Conservation (phyloP, 1,140 invertebrate genomes). For the Hydropsyche tenuis region DNA sequence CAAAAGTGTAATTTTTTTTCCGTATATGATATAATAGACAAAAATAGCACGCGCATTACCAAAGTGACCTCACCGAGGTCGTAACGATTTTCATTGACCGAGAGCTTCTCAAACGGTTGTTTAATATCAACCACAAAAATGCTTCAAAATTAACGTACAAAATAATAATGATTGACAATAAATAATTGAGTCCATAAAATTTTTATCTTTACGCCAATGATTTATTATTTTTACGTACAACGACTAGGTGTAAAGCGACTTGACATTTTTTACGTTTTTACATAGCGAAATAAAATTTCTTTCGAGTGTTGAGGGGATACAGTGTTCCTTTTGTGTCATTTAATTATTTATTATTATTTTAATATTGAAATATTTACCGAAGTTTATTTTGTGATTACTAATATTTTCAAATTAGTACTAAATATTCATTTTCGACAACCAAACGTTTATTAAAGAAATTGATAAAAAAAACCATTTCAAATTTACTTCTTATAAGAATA, state of each 20-base stretch:
- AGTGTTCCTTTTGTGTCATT: no score
- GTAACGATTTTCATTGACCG: slow-evolving; percentile 19
- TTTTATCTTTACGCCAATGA: slow-evolving; percentile 4
- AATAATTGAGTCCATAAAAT: background rate
- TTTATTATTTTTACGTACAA: background rate
- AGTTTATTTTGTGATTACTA: background rate
- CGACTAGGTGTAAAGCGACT: no score
- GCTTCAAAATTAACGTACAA: background rate
- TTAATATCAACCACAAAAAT: background rate
- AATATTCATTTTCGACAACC: no score
- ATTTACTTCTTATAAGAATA: no score
- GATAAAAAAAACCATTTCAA: no score
- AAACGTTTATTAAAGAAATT: no score
- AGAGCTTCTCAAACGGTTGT: background rate
- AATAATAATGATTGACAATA: no score
- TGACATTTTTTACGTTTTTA: no score
- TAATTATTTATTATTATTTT: no score
- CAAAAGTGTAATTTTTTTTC: slow-evolving; percentile 1
- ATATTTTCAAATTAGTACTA: background rate
- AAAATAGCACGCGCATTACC: background rate
- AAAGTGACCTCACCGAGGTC: slow-evolving; percentile 17
- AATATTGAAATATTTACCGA: no score
- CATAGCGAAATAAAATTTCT: no score
- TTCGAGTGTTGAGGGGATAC: no score
- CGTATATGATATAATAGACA: slow-evolving; percentile 5